A percentile compares a stretch with the other conserved stretches of the same genome.
phyloP scores from a whole-genome alignment of 2,797 vertebrate species.

The Melanotaenia maccullochi region DNA sequence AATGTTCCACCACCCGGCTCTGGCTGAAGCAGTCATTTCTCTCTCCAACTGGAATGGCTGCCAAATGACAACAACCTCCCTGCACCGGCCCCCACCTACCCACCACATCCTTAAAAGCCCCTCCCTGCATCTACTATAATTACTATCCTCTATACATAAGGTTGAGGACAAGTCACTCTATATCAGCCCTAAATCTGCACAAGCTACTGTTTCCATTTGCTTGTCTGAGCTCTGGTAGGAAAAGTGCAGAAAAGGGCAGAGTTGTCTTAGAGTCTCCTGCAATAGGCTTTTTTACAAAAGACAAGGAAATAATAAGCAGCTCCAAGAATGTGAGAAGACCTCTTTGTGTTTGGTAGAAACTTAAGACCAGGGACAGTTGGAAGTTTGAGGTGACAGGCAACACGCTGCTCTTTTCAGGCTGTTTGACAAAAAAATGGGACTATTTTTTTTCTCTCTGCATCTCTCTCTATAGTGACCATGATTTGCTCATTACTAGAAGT shows the following conservation, averaged over 20 bases:
- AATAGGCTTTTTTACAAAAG: slow-evolving; percentile 82
- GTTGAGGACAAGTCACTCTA: slow-evolving; percentile 77
- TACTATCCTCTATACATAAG: slow-evolving; percentile 67
- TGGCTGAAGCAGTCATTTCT: slow-evolving; percentile 60
- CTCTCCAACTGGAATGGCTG: slow-evolving; percentile 60
- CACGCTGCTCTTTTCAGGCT: slow-evolving; percentile 76
- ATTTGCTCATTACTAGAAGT: slow-evolving; percentile 68
- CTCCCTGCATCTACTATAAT: slow-evolving; percentile 66
- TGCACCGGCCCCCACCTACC: slow-evolving; percentile 28
- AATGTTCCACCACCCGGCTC: slow-evolving; percentile 61
- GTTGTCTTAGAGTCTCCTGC: slow-evolving; percentile 78
- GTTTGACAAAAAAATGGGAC: slow-evolving; percentile 68
- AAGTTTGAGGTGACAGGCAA: slow-evolving; percentile 74
- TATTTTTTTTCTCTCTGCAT: slow-evolving; percentile 63
- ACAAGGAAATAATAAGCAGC: slow-evolving; percentile 79
- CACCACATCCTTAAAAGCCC: slow-evolving; percentile 37
- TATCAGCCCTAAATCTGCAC: slow-evolving; percentile 65
- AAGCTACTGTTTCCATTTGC: slow-evolving; percentile 65
- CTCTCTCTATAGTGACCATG: slow-evolving; percentile 63
- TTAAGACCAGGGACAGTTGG: slow-evolving; percentile 58
- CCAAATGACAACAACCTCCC: slow-evolving; percentile 69
- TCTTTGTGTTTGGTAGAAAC: slow-evolving; percentile 70
- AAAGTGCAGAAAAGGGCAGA: slow-evolving; percentile 77
- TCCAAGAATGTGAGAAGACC: slow-evolving; percentile 54
- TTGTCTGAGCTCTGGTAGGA: slow-evolving; percentile 72